Evolutionary conservation across 2,797 vertebrate genomes (phyloP).

Genomic region (Gallinago nigripennis): DNA sequence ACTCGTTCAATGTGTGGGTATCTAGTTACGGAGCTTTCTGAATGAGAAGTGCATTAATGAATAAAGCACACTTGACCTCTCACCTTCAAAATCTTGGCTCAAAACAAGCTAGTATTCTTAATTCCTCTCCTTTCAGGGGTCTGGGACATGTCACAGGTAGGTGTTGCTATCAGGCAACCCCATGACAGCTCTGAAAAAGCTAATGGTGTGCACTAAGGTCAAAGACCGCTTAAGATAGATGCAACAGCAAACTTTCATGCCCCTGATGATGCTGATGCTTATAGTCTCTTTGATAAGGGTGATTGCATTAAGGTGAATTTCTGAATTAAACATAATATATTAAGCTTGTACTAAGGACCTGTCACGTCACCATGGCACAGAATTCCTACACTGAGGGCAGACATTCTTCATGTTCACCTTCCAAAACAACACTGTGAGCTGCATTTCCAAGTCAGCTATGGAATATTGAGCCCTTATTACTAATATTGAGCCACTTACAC

Average conservation of each 20-base stretch:
- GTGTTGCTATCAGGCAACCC: not conserved
- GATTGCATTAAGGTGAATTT: not conserved
- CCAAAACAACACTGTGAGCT: not conserved
- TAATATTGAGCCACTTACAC: not conserved
- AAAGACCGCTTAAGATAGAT: not conserved
- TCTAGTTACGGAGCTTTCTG: not conserved
- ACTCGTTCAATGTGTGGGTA: not conserved
- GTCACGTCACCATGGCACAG: not conserved
- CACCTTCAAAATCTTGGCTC: not conserved
- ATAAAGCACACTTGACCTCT: conserved; percentile 24
- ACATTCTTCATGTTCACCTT: not conserved
- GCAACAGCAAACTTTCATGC: not conserved
- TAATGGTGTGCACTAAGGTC: not conserved
- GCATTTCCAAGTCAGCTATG: not conserved
- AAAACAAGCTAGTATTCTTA: not conserved
- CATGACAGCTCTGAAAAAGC: not conserved
- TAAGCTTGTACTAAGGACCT: not conserved
- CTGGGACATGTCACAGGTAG: not conserved
- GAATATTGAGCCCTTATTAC: not conserved
- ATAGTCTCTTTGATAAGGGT: not conserved
- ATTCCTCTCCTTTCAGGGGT: conserved; percentile 13
- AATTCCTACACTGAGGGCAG: not conserved
- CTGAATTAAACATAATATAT: not conserved
- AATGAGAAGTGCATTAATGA: not conserved
- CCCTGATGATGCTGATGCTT: not conserved